Conservation (phyloP, 2,888 invertebrate species). For the Chalcis sispes region DNA sequence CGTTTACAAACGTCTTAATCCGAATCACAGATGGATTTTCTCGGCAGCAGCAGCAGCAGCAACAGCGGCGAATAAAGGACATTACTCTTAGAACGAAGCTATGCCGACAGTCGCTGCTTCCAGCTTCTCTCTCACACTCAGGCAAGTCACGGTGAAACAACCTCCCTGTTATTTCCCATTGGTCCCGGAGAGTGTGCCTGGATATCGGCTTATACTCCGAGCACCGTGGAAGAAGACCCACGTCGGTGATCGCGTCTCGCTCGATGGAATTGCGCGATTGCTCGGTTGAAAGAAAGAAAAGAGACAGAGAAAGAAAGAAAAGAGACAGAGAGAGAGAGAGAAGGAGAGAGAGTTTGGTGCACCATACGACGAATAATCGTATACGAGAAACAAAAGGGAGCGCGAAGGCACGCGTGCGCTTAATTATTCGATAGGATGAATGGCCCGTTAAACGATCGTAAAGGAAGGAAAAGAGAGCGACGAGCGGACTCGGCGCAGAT, state of each 20-base stretch:
- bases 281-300: neutral
- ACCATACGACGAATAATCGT: no score
- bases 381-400: neutral
- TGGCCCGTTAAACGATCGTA: slow-evolving; percentile 41
- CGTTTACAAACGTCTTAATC: slow-evolving; percentile 38
- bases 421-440: slow-evolving; percentile 51
- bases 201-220: slow-evolving; percentile 15
- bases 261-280: neutral
- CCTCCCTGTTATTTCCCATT: slow-evolving; percentile 52
- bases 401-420: neutral
- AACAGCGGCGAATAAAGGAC: neutral
- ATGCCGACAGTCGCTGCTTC: slow-evolving; percentile 41
- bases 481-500: slow-evolving; percentile 22
- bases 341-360: neutral
- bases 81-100: slow-evolving; percentile 19
- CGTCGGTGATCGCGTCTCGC: neutral
- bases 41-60: no score
- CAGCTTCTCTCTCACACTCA: neutral
- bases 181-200: slow-evolving; percentile 33
- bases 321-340: neutral
- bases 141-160: slow-evolving; percentile 36
- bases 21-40: slow-evolving; percentile 18
- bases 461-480: neutral
- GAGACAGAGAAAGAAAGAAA: neutral
- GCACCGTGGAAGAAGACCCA: slow-evolving; percentile 9